Percentiles rank a stretch among this genome's conserved stretches.
Evolutionary conservation across 2,113 vertebrate species (phyloP).

Genomic region (Brachyhypopomus occidentalis): DNA sequence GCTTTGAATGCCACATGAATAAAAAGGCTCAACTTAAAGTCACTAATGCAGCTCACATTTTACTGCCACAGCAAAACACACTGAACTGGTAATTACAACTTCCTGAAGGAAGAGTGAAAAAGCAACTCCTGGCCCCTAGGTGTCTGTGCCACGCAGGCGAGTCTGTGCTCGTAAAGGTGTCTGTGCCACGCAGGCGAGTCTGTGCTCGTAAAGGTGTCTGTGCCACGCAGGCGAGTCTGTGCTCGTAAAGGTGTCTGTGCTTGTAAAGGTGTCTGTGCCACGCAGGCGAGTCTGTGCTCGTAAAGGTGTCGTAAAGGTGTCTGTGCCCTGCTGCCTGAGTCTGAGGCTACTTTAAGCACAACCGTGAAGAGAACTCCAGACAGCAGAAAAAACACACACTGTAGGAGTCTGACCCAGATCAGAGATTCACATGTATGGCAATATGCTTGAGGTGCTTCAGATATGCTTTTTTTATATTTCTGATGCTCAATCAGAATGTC

Average conservation of each 20-base stretch:
- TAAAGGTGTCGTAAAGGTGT: too few species aligned
- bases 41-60: slow-evolving; percentile 17
- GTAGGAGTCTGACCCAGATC: neutral
- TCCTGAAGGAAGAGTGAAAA: slow-evolving; percentile 40
- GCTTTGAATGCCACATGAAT: slow-evolving; percentile 14
- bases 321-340: too few species aligned
- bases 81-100: slow-evolving; percentile 36
- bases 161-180: slow-evolving; percentile 9
- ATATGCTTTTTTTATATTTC: neutral
- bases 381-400: neutral
- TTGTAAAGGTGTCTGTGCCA: slow-evolving; percentile 1
- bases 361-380: neutral
- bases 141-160: neutral
- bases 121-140: slow-evolving; percentile 24
- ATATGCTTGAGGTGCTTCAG: neutral
- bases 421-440: neutral
- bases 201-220: slow-evolving; percentile 6
- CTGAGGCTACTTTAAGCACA: too few species aligned
- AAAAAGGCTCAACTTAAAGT: slow-evolving; percentile 13
- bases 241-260: neutral
- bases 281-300: neutral
- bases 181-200: neutral
- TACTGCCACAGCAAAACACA: slow-evolving; percentile 34
- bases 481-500: neutral
- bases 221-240: neutral